Conservation (phyloP, 2,113 vertebrate genomes). For the Saguinus imperator region DNA sequence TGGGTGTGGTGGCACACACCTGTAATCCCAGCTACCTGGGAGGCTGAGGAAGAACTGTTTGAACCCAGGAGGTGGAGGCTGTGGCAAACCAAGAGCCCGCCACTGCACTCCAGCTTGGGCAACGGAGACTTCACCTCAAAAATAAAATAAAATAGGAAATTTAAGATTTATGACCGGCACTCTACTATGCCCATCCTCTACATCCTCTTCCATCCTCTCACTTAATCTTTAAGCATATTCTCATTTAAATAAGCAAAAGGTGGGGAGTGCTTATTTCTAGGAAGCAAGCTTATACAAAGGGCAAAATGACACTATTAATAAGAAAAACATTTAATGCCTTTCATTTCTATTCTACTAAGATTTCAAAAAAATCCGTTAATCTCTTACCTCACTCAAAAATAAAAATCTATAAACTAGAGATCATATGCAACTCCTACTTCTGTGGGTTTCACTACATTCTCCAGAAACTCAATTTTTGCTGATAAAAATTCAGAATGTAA, state of each 20-base stretch:
- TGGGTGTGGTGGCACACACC: no score
- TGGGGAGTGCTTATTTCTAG: neutral
- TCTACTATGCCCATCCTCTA: neutral
- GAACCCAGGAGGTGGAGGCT: no score
- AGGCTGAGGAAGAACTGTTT: no score
- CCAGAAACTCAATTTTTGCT: slow-evolving; percentile 24
- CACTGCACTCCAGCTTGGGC: neutral
- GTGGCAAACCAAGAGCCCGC: no score
- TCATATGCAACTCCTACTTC: slow-evolving; percentile 11
- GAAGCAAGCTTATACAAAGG: neutral
- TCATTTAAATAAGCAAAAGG: slow-evolving; percentile 31
- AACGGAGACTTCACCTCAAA: neutral
- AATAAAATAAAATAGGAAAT: neutral
- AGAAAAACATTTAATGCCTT: neutral
- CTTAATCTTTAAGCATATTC: slow-evolving; percentile 42
- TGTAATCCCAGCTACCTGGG: no score
- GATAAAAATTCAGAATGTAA: slow-evolving; percentile 40
- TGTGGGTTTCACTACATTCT: neutral
- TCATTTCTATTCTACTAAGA: slow-evolving; percentile 27
- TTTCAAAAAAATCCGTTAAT: slow-evolving; percentile 6
- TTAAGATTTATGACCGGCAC: neutral
- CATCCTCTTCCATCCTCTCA: neutral
- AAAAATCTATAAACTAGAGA: slow-evolving; percentile 17
- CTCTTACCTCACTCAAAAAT: neutral
- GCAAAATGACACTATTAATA: slow-evolving; percentile 1